Evolutionary conservation across 2,113 vertebrate genomes (phyloP).

Genomic region (Psephotus haematonotus): DNA sequence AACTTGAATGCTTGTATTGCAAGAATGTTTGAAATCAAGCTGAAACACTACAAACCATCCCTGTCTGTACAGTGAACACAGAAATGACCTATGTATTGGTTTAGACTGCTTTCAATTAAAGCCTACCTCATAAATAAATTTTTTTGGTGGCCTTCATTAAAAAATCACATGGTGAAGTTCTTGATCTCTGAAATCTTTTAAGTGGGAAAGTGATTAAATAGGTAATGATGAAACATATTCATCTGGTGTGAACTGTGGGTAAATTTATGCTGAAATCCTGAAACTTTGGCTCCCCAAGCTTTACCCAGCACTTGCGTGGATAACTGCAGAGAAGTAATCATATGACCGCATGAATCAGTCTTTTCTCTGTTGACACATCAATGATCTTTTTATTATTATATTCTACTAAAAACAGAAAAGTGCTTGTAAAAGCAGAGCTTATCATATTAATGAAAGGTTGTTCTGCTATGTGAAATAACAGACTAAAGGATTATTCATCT

Average conservation of each 20-base stretch:
- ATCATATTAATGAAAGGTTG: not conserved
- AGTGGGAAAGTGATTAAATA: not conserved
- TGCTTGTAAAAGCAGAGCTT: slow-evolving; percentile 27
- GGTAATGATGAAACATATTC: not conserved
- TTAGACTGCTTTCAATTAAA: not conserved
- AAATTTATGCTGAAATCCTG: not conserved
- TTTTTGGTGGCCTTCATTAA: not conserved
- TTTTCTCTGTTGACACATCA: slow-evolving; percentile 15
- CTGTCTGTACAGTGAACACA: not conserved
- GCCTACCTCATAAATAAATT: not conserved
- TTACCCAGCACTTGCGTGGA: not conserved
- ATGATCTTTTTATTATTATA: slow-evolving; percentile 24
- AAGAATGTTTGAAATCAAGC: not conserved
- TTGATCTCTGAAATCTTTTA: not conserved
- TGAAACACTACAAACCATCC: not conserved
- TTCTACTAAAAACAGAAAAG: slow-evolving; percentile 19
- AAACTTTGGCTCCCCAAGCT: not conserved
- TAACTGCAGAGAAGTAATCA: not conserved
- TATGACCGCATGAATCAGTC: not conserved
- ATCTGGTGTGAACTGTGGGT: not conserved
- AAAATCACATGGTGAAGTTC: not conserved
- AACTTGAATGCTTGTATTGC: not conserved
- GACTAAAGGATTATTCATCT: slow-evolving; percentile 2
- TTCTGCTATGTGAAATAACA: slow-evolving; percentile 38
- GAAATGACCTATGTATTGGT: not conserved